Percentiles rank a stretch among this genome's conserved stretches.
phyloP scores from a whole-genome alignment of 1,140 invertebrate species.

The Calycopis cecrops region DNA sequence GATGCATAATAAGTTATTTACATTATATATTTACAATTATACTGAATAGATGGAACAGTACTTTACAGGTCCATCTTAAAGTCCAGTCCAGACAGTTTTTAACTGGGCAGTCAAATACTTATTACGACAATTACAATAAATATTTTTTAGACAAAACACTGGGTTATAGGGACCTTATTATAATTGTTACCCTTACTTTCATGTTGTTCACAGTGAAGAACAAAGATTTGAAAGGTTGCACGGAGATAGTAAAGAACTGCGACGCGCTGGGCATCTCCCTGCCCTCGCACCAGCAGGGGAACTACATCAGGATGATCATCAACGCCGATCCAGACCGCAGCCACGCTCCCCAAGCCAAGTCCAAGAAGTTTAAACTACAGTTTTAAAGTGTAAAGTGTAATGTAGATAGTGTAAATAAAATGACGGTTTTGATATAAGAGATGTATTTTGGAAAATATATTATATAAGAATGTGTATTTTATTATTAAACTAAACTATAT shows the following conservation, averaged over 20 bases:
- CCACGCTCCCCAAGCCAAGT: slow-evolving; percentile 16
- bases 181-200: too few species aligned
- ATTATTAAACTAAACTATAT: too few species aligned
- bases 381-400: slow-evolving; percentile 37
- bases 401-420: background rate
- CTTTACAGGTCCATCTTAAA: too few species aligned
- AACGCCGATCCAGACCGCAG: slow-evolving; percentile 23
- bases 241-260: slow-evolving; percentile 58
- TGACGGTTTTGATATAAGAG: background rate
- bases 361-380: slow-evolving; percentile 55
- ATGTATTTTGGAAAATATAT: background rate
- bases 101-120: too few species aligned
- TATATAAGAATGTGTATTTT: background rate
- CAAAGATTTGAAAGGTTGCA: slow-evolving; percentile 51
- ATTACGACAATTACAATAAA: too few species aligned
- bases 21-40: too few species aligned
- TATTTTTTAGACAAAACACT: too few species aligned
- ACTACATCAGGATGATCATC: slow-evolving; percentile 56
- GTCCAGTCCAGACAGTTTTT: too few species aligned
- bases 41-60: too few species aligned
- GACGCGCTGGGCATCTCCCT: slow-evolving; percentile 45
- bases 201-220: slow-evolving; percentile 50
- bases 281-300: slow-evolving; percentile 49
- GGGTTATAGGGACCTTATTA: too few species aligned
- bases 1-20: too few species aligned